A percentile compares a stretch with the other conserved stretches of the same genome.
phyloP scores from a whole-genome alignment of 2,888 invertebrate species.

The Colostygia pectinataria region DNA sequence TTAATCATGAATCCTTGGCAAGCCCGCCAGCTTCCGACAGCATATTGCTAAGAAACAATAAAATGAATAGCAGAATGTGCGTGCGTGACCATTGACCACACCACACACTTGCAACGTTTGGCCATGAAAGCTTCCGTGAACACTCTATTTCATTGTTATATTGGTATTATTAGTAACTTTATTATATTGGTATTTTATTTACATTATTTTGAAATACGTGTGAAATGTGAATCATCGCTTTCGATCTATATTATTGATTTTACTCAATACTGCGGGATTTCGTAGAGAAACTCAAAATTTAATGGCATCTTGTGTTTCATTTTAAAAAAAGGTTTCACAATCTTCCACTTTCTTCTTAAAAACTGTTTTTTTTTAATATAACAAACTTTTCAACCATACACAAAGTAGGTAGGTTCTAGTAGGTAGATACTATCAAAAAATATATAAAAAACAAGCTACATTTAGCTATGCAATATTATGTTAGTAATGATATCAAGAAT shows the following conservation, averaged over 20 bases:
- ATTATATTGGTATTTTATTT: slow-evolving; percentile 1
- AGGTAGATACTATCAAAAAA: too few relatives aligned
- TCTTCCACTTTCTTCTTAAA: too few relatives aligned
- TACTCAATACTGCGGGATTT: too few relatives aligned
- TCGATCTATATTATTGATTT: not conserved
- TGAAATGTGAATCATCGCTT: slow-evolving; percentile 14
- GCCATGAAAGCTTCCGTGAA: slow-evolving; percentile 26
- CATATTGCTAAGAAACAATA: slow-evolving; percentile 3
- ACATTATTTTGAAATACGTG: slow-evolving; percentile 3
- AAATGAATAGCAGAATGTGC: not conserved
- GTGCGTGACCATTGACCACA: slow-evolving; percentile 14
- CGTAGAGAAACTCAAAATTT: too few relatives aligned
- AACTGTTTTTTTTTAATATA: too few relatives aligned
- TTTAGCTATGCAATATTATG: too few relatives aligned
- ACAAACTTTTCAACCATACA: too few relatives aligned
- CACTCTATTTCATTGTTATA: slow-evolving; percentile 17
- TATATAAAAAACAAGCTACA: too few relatives aligned
- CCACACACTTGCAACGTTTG: slow-evolving; percentile 13
- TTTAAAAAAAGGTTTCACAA: too few relatives aligned
- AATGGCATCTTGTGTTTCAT: too few relatives aligned
- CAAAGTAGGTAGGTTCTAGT: too few relatives aligned
- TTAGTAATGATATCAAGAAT: too few relatives aligned
- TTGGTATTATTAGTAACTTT: slow-evolving; percentile 7
- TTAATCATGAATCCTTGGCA: not conserved
- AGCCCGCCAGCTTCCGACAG: not conserved